Evolutionary conservation across 2,113 vertebrate genomes (phyloP).

Genomic region (Salvator merianae): DNA sequence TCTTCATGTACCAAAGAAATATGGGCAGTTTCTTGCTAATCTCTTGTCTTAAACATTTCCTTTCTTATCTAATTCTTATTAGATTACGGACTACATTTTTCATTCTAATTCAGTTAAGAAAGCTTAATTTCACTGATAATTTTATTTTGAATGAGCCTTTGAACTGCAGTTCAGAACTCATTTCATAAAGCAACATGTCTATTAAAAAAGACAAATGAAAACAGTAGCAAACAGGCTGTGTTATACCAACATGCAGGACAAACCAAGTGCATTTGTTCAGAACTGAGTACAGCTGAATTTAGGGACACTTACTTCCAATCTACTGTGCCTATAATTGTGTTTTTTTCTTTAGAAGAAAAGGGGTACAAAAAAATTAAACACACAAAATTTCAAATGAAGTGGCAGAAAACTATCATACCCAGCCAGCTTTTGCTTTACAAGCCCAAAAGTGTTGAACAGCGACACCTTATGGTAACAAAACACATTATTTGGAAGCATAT

Average conservation of each 20-base stretch:
- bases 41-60: background rate
- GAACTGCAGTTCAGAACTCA: background rate
- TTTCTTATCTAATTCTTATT: background rate
- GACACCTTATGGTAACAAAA: constrained; percentile 23
- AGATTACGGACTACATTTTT: background rate
- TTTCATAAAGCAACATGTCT: background rate
- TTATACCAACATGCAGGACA: background rate
- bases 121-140: background rate
- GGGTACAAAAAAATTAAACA: background rate
- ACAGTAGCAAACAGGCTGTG: background rate
- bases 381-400: background rate
- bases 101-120: too few relatives aligned
- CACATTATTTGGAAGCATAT: background rate
- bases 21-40: background rate
- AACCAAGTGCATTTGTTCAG: background rate
- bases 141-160: background rate
- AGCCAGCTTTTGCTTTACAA: background rate
- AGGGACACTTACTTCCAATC: background rate
- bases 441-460: constrained; percentile 1
- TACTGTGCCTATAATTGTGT: too few relatives aligned
- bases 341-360: too few relatives aligned
- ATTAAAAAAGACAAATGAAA: background rate
- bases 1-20: background rate
- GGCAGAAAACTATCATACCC: background rate
- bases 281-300: background rate